These are phyloP conservation scores for Tenebrosternarchus preto DNA, from an alignment of 2,113 vertebrate species.

Conservation along the genomic window DNA sequence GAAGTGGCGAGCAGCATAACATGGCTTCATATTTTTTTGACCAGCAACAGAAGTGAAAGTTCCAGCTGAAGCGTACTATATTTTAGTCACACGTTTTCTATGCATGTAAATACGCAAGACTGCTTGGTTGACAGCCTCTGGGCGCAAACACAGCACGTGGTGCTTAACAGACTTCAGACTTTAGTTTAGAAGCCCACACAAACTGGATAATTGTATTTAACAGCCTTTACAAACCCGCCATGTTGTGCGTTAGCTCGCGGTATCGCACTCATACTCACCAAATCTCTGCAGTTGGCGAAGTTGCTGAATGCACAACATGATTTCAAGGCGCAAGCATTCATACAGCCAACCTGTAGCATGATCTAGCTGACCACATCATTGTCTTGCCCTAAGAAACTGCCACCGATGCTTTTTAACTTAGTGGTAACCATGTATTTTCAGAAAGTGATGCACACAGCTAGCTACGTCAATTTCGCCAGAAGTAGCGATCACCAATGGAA, in stretches of 20 bases:
- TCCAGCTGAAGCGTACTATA: background rate
- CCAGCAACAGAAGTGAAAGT: constrained; percentile 38
- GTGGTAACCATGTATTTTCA: too few species aligned
- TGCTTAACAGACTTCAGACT: too few species aligned
- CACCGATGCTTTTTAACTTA: too few species aligned
- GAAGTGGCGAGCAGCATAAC: too few species aligned
- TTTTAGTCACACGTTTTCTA: background rate
- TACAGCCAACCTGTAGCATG: constrained; percentile 28
- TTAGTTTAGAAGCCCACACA: constrained; percentile 14
- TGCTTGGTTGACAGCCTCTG: background rate
- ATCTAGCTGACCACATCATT: too few species aligned
- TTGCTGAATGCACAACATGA: background rate
- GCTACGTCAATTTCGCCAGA: too few species aligned
- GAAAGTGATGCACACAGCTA: too few species aligned
- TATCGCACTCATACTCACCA: background rate
- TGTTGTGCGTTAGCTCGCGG: constrained; percentile 25
- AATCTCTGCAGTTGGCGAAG: constrained; percentile 14
- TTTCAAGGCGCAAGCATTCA: background rate
- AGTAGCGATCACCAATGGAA: too few species aligned
- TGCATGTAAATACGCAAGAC: background rate
- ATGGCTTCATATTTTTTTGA: too few species aligned
- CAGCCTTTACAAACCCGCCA: constrained; percentile 50
- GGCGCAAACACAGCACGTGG: background rate
- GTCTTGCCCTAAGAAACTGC: too few species aligned
- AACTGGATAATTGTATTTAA: constrained; percentile 22